Evolutionary conservation across 2,797 vertebrate species (phyloP).

Genomic region (Scleropages formosus): DNA sequence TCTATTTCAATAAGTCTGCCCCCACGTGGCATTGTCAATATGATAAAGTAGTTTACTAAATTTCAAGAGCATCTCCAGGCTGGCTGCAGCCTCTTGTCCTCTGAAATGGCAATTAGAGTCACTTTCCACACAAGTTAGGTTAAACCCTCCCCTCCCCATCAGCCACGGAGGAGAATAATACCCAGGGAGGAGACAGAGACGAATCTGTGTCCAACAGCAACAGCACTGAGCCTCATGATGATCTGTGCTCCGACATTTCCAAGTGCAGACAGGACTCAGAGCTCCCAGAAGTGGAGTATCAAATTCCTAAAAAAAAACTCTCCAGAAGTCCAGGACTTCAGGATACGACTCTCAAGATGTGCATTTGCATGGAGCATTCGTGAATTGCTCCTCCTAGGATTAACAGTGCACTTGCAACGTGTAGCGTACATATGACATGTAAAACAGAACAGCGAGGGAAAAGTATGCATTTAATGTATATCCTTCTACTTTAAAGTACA

Average conservation of each 20-base stretch:
- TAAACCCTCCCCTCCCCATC: slow-evolving; percentile 75
- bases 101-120: slow-evolving; percentile 82
- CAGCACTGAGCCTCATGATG: slow-evolving; percentile 68
- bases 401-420: too few relatives aligned
- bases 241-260: slow-evolving; percentile 68
- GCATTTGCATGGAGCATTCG: too few relatives aligned
- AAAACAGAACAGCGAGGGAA: too few relatives aligned
- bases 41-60: slow-evolving; percentile 78
- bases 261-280: slow-evolving; percentile 44
- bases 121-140: slow-evolving; percentile 76
- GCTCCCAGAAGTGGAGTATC: slow-evolving; percentile 31
- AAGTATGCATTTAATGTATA: too few relatives aligned
- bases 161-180: slow-evolving; percentile 58
- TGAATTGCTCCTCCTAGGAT: too few relatives aligned
- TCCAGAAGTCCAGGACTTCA: too few relatives aligned
- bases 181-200: slow-evolving; percentile 64
- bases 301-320: too few relatives aligned
- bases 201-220: slow-evolving; percentile 72
- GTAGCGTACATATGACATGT: too few relatives aligned
- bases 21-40: slow-evolving; percentile 66
- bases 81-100: slow-evolving; percentile 75
- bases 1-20: slow-evolving; percentile 68
- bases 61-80: slow-evolving; percentile 68
- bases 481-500: too few relatives aligned
- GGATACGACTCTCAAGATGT: too few relatives aligned